Evolutionary conservation across 2,797 vertebrate species (phyloP).

Genomic region (Pelobates cultripes): DNA sequence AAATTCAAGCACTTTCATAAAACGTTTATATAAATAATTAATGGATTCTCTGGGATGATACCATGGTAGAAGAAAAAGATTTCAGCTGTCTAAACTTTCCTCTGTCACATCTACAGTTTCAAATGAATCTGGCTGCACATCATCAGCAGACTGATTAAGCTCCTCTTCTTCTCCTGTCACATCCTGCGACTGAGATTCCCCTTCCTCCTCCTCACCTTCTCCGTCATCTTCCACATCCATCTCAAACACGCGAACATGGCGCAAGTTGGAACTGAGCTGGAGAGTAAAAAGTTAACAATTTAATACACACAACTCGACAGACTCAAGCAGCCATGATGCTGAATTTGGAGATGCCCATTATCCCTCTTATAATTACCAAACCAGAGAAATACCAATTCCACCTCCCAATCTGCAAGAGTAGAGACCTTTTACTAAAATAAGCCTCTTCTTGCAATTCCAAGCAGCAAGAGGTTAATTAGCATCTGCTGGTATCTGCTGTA

Average conservation of each 20-base stretch:
- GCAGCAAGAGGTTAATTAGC: too few relatives aligned
- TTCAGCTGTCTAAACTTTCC: constrained; percentile 61
- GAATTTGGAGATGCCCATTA: too few relatives aligned
- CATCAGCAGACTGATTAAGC: constrained; percentile 67
- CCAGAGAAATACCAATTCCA: too few relatives aligned
- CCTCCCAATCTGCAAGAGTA: too few relatives aligned
- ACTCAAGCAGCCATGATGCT: too few relatives aligned
- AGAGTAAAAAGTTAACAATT: constrained; percentile 20
- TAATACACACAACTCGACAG: too few relatives aligned
- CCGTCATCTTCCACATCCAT: constrained; percentile 99
- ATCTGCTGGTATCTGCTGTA: too few relatives aligned
- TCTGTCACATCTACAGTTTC: constrained; percentile 63
- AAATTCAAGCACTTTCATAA: not conserved
- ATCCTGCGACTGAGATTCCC: constrained; percentile 64
- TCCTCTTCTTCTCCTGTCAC: constrained; percentile 76
- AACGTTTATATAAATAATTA: not conserved
- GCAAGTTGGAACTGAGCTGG: constrained; percentile 92
- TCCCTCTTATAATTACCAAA: too few relatives aligned
- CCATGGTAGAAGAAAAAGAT: too few relatives aligned
- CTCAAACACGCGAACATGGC: constrained; percentile 93
- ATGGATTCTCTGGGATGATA: too few relatives aligned
- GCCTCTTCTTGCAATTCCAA: too few relatives aligned
- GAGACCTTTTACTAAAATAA: too few relatives aligned
- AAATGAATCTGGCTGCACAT: constrained; percentile 44
- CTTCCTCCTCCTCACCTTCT: constrained; percentile 83